Evolutionary conservation across 2,888 invertebrate species (phyloP), one percentile per base, ranked within the genome.

Genomic region (Aspidapion aeneum): DNA sequence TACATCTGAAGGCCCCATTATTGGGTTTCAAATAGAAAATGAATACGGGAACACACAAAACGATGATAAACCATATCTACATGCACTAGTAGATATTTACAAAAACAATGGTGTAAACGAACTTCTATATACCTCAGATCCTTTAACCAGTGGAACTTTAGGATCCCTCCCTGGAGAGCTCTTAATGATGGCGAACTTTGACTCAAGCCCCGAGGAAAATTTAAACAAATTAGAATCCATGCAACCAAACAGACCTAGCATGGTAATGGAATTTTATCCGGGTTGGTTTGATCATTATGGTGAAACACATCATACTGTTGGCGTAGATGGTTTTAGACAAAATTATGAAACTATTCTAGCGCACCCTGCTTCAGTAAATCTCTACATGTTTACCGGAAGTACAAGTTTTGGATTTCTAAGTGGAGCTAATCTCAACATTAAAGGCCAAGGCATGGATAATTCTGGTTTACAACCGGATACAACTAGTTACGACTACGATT

Each of bases 371-470:
- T 77, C 89, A 60, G 87, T 96, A 19, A 96, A 94, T 74, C 86
- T 96, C 71, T 97, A 96, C 76, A 93, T 96, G 91, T 95, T 94
- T 79, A 90, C 88, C 73, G 96, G 96, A 19, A 96, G 96, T 61
- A 91, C 92, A 1, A 94, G 91, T 74, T 92, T 90, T 75, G 93
- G 87, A 65, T 93, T 89, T 62, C 61, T 73, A 9, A 64, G 64
- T 56, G 66, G 66, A n/a, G 64, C 66, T 18, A 66, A 56, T 35
- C 21, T 17, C 21, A n/a, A 21, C 5, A 19, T 52, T 18, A 12
- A n/a, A 54, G n/a, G n/a, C n/a, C n/a, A n/a, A n/a, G 58, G 58
- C 21, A 21, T 52, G 58, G 61, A 66, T 48, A 66, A 66, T 57
- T 64, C 64, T n/a, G 66, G 66, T 17, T 48, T 66, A 16, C 60